Evolutionary conservation across 2,797 vertebrate genomes (phyloP), one percentile per base, ranked within the genome.

Genomic region (Acrossocheilus fasciatus): DNA sequence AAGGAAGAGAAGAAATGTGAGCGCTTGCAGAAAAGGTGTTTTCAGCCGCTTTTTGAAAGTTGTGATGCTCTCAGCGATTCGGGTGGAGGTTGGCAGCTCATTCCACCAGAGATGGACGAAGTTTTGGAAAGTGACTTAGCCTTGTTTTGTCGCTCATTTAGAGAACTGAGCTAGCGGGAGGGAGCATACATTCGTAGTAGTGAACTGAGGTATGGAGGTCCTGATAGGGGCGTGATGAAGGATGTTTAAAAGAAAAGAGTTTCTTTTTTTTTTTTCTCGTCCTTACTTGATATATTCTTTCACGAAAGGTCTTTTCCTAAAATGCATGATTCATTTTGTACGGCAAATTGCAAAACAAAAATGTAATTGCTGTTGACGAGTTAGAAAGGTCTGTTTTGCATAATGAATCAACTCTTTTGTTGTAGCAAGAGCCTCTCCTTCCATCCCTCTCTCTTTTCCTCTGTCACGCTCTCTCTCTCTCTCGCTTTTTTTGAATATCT

Each of bases 341-440:
- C 41, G 17, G 23, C 41, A 74, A 50, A 75, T 75, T 62, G 54
- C 17, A 66, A 66, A 76, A 62, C 82, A 20, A 66, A 76, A 50
- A 39, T 41, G 17, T 20, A 76, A 66, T 76, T 66, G 73, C 73
- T 20, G 59, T 76, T 84, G 59, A 84, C n/a, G 23, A 76, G 43
- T 39, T 84, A 11, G 57, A 76, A 84, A 84, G 82, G 73, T 84
- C 72, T 66, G 57, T 66, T 84, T 84, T 39, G 72, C 82, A 76
- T 66, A 66, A 76, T 76, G 26, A 84, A 84, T 84, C 57, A 62
- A 36, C 26, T 84, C 82, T 64, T 66, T 84, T 76, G 82, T 52
- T 76, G 72, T 18, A 45, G n/a, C n/a, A 62, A 75, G 26, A 74
- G 70, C 70, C 43, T 74, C 26, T 47, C 20, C 8, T 50, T 72